These are phyloP conservation scores for Melangyna quadrimaculata DNA, from an alignment of 2,888 invertebrate genomes.

Conservation along the genomic window DNA sequence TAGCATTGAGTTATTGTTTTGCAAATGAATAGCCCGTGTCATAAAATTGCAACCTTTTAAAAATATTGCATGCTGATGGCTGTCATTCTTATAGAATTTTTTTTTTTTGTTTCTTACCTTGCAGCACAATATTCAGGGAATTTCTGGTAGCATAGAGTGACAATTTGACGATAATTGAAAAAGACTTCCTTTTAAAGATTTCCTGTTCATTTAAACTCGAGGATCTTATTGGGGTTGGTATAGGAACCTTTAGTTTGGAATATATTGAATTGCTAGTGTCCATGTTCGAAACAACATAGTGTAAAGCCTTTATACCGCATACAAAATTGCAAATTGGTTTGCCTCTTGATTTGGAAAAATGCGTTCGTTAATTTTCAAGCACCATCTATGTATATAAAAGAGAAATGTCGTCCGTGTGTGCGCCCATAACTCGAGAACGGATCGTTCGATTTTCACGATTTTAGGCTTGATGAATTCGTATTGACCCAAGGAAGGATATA, in stretches of 20 bases:
- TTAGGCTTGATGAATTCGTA: no score
- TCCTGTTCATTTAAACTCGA: neutral
- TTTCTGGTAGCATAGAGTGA: constrained; percentile 41
- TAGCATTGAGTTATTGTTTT: constrained; percentile 33
- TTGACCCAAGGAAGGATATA: no score
- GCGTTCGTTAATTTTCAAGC: no score
- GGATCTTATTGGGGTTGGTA: neutral
- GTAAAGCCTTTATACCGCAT: neutral
- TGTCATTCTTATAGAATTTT: constrained; percentile 26
- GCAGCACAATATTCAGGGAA: neutral
- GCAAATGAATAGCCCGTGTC: constrained; percentile 21
- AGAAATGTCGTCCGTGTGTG: no score
- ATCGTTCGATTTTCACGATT: no score
- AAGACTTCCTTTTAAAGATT: constrained; percentile 57
- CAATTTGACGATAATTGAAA: constrained; percentile 57
- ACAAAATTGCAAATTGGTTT: no score
- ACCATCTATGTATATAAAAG: no score
- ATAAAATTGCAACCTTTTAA: constrained; percentile 22
- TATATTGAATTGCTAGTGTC: neutral
- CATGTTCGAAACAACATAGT: neutral
- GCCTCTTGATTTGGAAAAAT: no score
- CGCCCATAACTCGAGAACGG: no score
- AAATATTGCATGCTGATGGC: constrained; percentile 59
- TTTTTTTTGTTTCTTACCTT: neutral
- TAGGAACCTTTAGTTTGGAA: neutral